Base-by-base conservation (phyloP, 2,888 invertebrate species). In the Odontomyia ornata region DNA sequence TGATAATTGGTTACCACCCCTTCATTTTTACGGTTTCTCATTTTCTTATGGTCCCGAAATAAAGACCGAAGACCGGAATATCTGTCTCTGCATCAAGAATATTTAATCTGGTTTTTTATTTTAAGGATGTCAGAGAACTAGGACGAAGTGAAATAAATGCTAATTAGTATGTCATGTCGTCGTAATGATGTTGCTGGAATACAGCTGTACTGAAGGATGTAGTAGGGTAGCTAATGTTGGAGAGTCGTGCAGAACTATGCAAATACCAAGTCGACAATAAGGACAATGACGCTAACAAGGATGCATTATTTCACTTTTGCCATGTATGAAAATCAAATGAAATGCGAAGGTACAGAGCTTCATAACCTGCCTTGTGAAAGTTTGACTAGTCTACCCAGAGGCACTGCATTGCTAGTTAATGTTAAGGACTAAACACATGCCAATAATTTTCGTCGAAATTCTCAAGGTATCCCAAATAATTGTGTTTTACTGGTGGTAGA, bases 121-220 rank as follows among this genome's bases (percentile, higher is more conserved):
- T 3, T 3, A 30, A 69, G 25, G 27, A 47, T 25, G 28, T 21
- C 15, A 47, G 47, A n/a, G 36, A 30, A 65, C 36, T 65, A 30
- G 65, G 23, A 25, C 69, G 47, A 67, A 43, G 67, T 23, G 47
- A 46, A 69, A 46, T 46, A 69, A 69, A 46, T 46, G 46, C 69
- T 69, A 69, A 69, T 69, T 69, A 69, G 69, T 69, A 23, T 69
- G 25, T 69, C 47, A 25, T 69, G 69, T 46, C 69, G 47, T 69
- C 69, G 47, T 69, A 69, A 69, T 69, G 36, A 67, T 67, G 28
- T 18, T 21, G 18, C n/a, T 69, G 1, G 18, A 5, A 30, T 28
- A 30, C 64, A 30, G 9, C 3, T 9, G 36, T 36, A 36, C 36
- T 5, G 27, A 15, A 46, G 69, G 1, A 25, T 69, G 47, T 25